A percentile compares a stretch with the other conserved stretches of the same genome.
phyloP scores from a whole-genome alignment of 2,113 vertebrate species.

The Chaetops frenatus region DNA sequence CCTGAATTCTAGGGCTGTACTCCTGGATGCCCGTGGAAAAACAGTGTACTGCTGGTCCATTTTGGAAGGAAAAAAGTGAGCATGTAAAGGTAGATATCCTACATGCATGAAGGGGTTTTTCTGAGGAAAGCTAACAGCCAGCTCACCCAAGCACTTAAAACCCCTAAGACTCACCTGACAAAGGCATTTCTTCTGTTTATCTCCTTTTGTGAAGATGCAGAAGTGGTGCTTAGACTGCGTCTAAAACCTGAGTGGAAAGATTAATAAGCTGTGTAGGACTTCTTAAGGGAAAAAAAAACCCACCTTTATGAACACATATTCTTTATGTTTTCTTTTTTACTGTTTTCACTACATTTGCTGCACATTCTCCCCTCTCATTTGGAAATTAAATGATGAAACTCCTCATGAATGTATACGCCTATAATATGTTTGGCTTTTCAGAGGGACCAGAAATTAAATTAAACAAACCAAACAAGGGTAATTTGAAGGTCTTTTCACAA shows the following conservation, averaged over 20 bases:
- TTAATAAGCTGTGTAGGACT: not conserved
- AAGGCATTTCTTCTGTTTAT: slow-evolving; percentile 80
- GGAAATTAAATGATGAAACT: not conserved
- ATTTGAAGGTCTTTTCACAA: not conserved
- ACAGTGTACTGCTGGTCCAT: not conserved
- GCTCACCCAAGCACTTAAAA: not conserved
- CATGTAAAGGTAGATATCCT: not conserved
- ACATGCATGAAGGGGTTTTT: not conserved
- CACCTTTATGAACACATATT: not conserved
- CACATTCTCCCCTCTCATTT: not conserved
- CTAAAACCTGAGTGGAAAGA: slow-evolving; percentile 70
- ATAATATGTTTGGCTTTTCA: not conserved
- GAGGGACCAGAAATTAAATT: not conserved
- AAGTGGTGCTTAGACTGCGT: slow-evolving; percentile 88
- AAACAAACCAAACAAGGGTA: not conserved
- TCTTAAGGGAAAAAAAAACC: not conserved
- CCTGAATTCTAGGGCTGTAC: not conserved
- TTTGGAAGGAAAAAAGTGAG: not conserved
- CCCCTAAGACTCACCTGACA: slow-evolving; percentile 73
- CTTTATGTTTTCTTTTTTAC: not conserved
- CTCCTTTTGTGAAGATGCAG: slow-evolving; percentile 82
- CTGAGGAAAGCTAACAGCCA: not conserved
- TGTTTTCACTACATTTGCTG: not conserved
- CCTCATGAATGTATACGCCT: not conserved
- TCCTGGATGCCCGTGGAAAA: not conserved